Base-by-base conservation (phyloP, 2,797 vertebrate genomes). In the Cossypha niveicapilla region DNA sequence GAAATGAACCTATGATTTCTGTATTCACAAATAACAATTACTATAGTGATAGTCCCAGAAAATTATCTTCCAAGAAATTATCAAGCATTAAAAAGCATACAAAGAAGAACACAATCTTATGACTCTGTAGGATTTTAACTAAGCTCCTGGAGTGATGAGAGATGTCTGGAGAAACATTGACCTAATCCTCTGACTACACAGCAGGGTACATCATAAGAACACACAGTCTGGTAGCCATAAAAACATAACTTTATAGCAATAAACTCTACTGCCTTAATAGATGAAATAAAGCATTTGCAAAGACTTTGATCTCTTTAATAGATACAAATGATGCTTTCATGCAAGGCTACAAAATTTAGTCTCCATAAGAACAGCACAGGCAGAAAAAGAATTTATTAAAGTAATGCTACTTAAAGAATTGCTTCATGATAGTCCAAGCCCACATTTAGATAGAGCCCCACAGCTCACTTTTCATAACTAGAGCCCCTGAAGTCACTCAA, bases 241-340 rank as follows among this genome's bases (percentile, higher is more conserved):
- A 87, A 76, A 13, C 21, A 30, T 84, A 57, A 58, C 65, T 92
- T 88, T 85, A 76, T 61, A 85, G 67, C n/a, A 90, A 93, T 76
- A 87, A 87, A 86, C 57, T 61, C 16, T 60, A 66, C 41, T 76
- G 13, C 32, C 42, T 86, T 63, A 72, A 75, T 37, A 92, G 88
- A 95, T 61, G 6, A 92, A 95, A 88, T 68, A 72, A 81, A 84
- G 14, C 11, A 71, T 70, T 76, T 92, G 45, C 39, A 17, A 45
- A 86, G 88, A n/a, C 77, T 74, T 81, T 50, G 60, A 70, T 63
- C n/a, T 83, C 71, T 58, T 77, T 93, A 76, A 93, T 72, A 94
- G 95, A 90, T 87, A 92, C 15, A 83, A 94, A 88, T 14, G 53
- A 23, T 66, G 32, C 37, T 90, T 90, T 93, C 80, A 84, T 35